These are phyloP conservation scores for Drosophila parabipectinata DNA, from an alignment of 1,140 invertebrate genomes.

Conservation along the genomic window DNA sequence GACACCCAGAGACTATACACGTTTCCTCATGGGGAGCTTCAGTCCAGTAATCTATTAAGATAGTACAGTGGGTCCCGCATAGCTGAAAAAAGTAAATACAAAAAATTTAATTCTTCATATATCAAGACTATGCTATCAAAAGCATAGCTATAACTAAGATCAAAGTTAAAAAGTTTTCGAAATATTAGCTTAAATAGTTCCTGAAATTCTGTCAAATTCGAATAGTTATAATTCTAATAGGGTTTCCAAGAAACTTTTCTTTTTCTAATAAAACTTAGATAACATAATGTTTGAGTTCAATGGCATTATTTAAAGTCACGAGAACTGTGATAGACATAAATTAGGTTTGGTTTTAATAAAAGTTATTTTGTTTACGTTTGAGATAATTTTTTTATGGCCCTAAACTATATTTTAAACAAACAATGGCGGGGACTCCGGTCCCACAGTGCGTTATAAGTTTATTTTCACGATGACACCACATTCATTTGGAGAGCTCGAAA, in stretches of 20 bases:
- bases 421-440: not conserved
- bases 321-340: not conserved
- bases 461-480: slow-evolving; percentile 39
- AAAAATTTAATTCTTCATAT: too few species aligned
- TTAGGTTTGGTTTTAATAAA: not conserved
- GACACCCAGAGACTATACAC: not conserved
- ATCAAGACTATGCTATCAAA: too few species aligned
- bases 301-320: not conserved
- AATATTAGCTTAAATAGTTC: too few species aligned
- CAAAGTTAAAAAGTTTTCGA: too few species aligned
- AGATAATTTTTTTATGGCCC: not conserved
- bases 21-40: slow-evolving; percentile 4
- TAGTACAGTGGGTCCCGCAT: slow-evolving; percentile 13
- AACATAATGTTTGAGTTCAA: not conserved
- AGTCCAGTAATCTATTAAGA: not conserved
- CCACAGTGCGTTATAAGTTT: slow-evolving; percentile 35
- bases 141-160: too few species aligned
- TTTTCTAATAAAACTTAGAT: too few species aligned
- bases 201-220: too few species aligned
- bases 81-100: not conserved
- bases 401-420: not conserved
- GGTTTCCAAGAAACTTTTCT: too few species aligned
- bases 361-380: not conserved
- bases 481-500: slow-evolving; percentile 23
- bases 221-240: too few species aligned